Evolutionary conservation across 2,888 invertebrate species (phyloP), one percentile per base, ranked within the genome.

Genomic region (Bugula neritina): DNA sequence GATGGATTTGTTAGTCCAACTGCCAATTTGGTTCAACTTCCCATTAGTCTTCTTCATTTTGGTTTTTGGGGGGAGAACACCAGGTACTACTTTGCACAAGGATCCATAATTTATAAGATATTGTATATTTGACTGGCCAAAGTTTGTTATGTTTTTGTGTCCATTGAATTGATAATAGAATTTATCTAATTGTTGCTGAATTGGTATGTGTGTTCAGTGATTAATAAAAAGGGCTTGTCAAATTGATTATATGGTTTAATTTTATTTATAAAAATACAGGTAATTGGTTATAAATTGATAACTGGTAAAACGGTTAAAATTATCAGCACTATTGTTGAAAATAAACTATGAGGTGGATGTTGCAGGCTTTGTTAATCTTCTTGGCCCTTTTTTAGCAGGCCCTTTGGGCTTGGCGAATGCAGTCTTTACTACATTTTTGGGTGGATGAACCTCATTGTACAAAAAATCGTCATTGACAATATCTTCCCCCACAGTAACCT

Each of bases 361-460:
- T 13, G 70, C 23, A 29, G 71, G 31, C 57, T 71, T 74, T 23
- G 72, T 77, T 21, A 95, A 88, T 75, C 95, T 88, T 84, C 92
- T 93, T 0, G 94, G 94, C 55, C 96, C 96, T 78, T 96, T 88
- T 81, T 91, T 92, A 2, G 93, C 92, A 54, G 97, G 98, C 10
- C 96, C 96, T 85, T 94, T 96, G 0, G 98, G 98, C 85, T 95
- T 95, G 74, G 93, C 92, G 87, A 98, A 98, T 71, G 80, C 78
- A 74, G 77, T 79, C 70, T 77, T 76, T 54, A 78, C 82, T 58
- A 82, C 79, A 73, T 82, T 82, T 79, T 94, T 92, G 83, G 93
- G 93, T 0, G 97, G 97, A 84, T 98, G 95, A 73, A 98, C 88
- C 86, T 96, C 94, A 78, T 96, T 94, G 81, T 93, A 90, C 21